Base-by-base conservation (phyloP, 2,113 vertebrate genomes). In the Leptodactylus fuscus region DNA sequence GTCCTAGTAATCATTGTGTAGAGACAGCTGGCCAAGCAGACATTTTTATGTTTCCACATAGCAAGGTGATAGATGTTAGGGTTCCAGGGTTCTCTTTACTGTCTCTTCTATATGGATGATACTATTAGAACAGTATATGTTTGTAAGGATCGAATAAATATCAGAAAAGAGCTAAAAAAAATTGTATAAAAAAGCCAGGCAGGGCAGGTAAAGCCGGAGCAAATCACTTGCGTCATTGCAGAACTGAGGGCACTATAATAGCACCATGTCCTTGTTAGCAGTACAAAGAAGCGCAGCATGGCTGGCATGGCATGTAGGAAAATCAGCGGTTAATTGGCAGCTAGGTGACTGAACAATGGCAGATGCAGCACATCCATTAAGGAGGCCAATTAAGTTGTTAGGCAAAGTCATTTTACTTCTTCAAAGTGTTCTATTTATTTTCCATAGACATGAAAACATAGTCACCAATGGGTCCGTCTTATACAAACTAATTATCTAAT, bases 311-410 rank as follows among this genome's bases (percentile, higher is more conserved):
- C 24, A 5, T 34, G 27, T 32, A 48, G 71, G 24, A 48, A 36
- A 38, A 24, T 34, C 48, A 34, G 75, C 48, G 3, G 74, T 24
- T 22, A 77, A 77, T 49, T 77, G 29, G 29, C 29, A 34, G 49
- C 75, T 55, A 15, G 32, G 51, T 36, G 49, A 38, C 6, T 13
- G 75, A 38, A 78, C 51, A 78, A 78, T 51, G 34, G 75, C 32
- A 15, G 15, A 34, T 36, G 32, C 51, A 36, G 32, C 49, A 58
- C 32, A 58, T 38, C 75, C 51, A 58, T 78, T 58, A 58, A 36
- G 18, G 20, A 38, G 29, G 15, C 32, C 18, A 58, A 34, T 53
- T 77, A 78, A 11, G 29, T 55, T 53, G 48, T 77, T 53, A 55
- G 75, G 34, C n/a, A 20, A 36, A 32, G 16, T 18, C 16, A 6